These are phyloP conservation scores for Pseudobourletiella spinata DNA, from an alignment of 1,140 invertebrate genomes.

Conservation along the genomic window DNA sequence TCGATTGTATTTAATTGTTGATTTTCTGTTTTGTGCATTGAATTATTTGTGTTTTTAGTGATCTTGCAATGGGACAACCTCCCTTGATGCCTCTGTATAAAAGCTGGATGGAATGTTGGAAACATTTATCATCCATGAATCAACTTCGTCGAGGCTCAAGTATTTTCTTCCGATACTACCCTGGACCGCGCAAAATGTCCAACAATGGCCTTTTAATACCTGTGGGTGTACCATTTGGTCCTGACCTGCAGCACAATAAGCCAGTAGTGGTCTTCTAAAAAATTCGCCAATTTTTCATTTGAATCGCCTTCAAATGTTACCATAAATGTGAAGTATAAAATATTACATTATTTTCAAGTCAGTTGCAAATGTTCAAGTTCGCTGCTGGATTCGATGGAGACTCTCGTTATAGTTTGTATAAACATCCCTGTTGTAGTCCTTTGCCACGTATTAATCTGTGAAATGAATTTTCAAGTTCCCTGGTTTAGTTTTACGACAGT, in stretches of 20 bases:
- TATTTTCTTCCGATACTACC: slow-evolving; percentile 68
- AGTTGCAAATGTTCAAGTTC: too few species aligned
- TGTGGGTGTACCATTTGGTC: slow-evolving; percentile 13
- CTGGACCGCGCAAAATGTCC: slow-evolving; percentile 46
- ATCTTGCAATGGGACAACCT: slow-evolving; percentile 64
- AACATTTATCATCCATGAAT: slow-evolving; percentile 56
- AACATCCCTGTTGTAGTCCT: too few species aligned
- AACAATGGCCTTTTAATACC: slow-evolving; percentile 27
- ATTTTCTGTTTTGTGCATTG: neutral
- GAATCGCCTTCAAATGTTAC: too few species aligned
- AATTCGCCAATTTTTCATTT: too few species aligned
- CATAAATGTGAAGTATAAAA: too few species aligned
- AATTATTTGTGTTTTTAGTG: slow-evolving; percentile 36
- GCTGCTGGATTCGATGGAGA: too few species aligned
- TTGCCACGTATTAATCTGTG: too few species aligned
- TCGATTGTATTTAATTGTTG: neutral
- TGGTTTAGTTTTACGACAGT: too few species aligned
- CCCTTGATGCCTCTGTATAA: slow-evolving; percentile 70
- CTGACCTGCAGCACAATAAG: neutral
- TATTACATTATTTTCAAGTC: too few species aligned
- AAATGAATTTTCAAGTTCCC: too few species aligned
- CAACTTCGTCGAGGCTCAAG: slow-evolving; percentile 76
- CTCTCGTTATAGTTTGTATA: too few species aligned
- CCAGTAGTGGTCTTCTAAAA: neutral
- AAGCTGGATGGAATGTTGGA: slow-evolving; percentile 70